Evolutionary conservation across 2,113 vertebrate genomes (phyloP), one percentile per base, ranked within the genome.

Genomic region (Otolemur garnettii): DNA sequence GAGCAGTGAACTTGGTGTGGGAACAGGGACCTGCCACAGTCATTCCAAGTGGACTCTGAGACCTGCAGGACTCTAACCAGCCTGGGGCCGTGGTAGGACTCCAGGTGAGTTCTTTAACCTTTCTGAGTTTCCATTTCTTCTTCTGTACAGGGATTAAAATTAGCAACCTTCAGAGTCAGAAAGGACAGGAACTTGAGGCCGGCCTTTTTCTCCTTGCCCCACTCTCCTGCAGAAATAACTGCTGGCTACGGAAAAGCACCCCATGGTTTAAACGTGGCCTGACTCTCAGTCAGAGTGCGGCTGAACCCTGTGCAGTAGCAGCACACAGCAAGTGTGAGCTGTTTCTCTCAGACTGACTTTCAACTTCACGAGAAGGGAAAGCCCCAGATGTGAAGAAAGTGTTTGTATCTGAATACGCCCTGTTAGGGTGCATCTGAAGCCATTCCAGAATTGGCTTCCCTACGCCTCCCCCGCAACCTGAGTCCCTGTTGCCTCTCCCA

Each of bases 261-360:
- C 17, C 0, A 1, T 1, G 15, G 12, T 60, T n/a, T 17, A 28
- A 53, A 13, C 0, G 57, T 1, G 42, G 59, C 13, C 57, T 15
- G 62, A 26, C 3, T 13, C 15, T n/a, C 84, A 55, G 35, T 4
- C 19, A 18, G 17, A 28, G 60, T 2, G 4, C 7, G 18, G 78
- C 77, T 12, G 30, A 50, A 42, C 38, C 71, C 28, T 7, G 38
- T 74, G 11, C 6, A 35, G 19, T 1, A 30, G 72, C 3, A 59
- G n/a, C 66, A 35, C 0, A 28, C 11, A 22, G 71, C 35, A 68
- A 57, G 60, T 1, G 22, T 2, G 17, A 17, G 28, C 6, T 9
- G 12, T 81, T 55, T 64, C 55, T 75, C 17, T 12, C 2, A 50
- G 59, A 22, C 1, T 30, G 77, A 17, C 53, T 71, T 81, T 18